Evolutionary conservation across 1,140 invertebrate genomes (phyloP).

Genomic region (Conus ventricosus): DNA sequence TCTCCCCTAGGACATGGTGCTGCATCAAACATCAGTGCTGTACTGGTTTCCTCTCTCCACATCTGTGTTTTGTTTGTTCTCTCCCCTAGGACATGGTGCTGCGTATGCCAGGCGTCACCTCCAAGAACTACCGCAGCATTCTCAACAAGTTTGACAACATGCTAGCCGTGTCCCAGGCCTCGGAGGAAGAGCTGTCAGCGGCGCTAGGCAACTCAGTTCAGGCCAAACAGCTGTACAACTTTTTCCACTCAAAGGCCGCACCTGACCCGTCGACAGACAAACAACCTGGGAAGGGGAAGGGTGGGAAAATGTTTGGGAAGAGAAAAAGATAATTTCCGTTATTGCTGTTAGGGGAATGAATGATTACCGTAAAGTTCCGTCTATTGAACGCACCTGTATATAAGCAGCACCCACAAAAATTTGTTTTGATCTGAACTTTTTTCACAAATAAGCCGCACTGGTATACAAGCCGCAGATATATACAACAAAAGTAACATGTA

Average conservation of each 20-base stretch:
- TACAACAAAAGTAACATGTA: too few species aligned
- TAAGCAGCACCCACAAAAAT: too few species aligned
- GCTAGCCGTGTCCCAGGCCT: conserved; percentile 79
- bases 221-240: conserved; percentile 73
- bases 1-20: conserved; percentile 79
- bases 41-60: too few species aligned
- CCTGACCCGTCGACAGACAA: not conserved
- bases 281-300: not conserved
- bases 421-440: too few species aligned
- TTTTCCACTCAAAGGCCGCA: conserved; percentile 69
- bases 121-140: conserved; percentile 88
- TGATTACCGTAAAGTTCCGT: too few species aligned
- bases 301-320: not conserved
- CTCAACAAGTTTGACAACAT: conserved; percentile 83
- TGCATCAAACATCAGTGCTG: conserved; percentile 72
- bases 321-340: not conserved
- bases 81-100: conserved; percentile 80
- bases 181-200: conserved; percentile 79
- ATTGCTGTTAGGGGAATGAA: too few species aligned
- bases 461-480: too few species aligned
- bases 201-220: conserved; percentile 79
- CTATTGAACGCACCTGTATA: too few species aligned
- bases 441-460: too few species aligned
- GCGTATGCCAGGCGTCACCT: conserved; percentile 92
- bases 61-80: too few species aligned